Base-by-base conservation (phyloP, 1,140 invertebrate genomes). In the Drosophila bipectinata region DNA sequence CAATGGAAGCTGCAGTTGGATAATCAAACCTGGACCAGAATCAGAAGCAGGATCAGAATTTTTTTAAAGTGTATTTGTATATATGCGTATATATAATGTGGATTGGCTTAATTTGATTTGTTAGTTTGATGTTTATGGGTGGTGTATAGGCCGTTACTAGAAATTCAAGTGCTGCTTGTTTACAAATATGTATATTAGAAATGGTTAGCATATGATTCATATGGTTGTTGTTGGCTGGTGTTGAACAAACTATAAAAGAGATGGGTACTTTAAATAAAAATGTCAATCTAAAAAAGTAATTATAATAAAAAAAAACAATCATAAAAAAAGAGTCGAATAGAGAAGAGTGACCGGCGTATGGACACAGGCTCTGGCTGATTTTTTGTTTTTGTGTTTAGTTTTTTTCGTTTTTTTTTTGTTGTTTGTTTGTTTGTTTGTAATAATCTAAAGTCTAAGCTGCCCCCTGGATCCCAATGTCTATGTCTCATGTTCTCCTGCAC, bases 391-490 rank as follows among this genome's bases (percentile, higher is more conserved):
- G 26, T 6, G 26, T 28, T 28, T 28, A 28, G 26, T 45, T 51
- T 58, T 32, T 18, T 51, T 34, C 12, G 4, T 53, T 30, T 37
- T 4, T 21, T 28, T 12, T 34, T 30, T 37, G 9, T 21, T 34
- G 15, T 49, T 49, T 30, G 5, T 24, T 30, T 52, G 41, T 44
- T 41, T 44, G 41, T 44, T 37, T 8, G n/a, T 53, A 24, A 69
- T 69, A 72, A 37, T 30, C 67, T 44, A 48, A 71, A 63, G 34
- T 73, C 71, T 73, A 73, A 73, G 69, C 69, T 73, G 71, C 58
- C 71, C 69, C 71, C 68, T 54, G 24, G 34, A 34, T 28, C 51
- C 57, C 69, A 30, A 18, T 51, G 14, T 73, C 44, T 71, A 71
- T 57, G 67, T 45, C 68, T 73, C 69, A n/a, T 49, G 58, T 62